These are phyloP conservation scores for Betta splendens DNA, from an alignment of 2,797 vertebrate species.

Conservation along the genomic window DNA sequence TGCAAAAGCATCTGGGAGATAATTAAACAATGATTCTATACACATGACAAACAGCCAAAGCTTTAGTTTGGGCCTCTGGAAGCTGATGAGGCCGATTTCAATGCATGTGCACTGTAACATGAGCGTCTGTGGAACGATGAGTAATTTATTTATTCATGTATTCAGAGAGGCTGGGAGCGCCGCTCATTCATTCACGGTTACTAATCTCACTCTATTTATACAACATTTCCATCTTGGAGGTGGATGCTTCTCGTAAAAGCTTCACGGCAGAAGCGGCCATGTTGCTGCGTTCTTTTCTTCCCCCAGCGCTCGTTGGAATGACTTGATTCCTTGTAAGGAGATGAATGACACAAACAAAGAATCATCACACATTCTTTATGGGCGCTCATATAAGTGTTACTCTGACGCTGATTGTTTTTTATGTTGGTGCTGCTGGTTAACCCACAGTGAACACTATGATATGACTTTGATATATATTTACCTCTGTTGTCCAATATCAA, in stretches of 20 bases:
- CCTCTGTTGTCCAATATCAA: conserved; percentile 25
- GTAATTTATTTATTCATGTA: conserved; percentile 26
- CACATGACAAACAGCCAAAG: not conserved
- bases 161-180: not conserved
- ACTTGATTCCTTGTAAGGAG: conserved; percentile 61
- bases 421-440: conserved; percentile 50
- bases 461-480: conserved; percentile 38
- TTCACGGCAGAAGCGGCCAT: conserved; percentile 1
- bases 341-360: conserved; percentile 44
- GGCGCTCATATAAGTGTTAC: conserved; percentile 26
- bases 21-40: not conserved
- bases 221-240: conserved; percentile 20
- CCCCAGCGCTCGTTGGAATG: conserved; percentile 16
- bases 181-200: conserved; percentile 13
- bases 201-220: conserved; percentile 32
- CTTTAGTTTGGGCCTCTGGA: not conserved
- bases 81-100: not conserved
- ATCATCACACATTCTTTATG: conserved; percentile 32
- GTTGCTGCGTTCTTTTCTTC: conserved; percentile 9
- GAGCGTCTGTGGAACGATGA: conserved; percentile 2
- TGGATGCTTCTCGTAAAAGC: conserved; percentile 17
- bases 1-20: not conserved
- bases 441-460: conserved; percentile 22
- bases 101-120: not conserved
- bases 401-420: conserved; percentile 36